phyloP scores from a whole-genome alignment of 2,797 vertebrate genomes.

The Tinamus major region DNA sequence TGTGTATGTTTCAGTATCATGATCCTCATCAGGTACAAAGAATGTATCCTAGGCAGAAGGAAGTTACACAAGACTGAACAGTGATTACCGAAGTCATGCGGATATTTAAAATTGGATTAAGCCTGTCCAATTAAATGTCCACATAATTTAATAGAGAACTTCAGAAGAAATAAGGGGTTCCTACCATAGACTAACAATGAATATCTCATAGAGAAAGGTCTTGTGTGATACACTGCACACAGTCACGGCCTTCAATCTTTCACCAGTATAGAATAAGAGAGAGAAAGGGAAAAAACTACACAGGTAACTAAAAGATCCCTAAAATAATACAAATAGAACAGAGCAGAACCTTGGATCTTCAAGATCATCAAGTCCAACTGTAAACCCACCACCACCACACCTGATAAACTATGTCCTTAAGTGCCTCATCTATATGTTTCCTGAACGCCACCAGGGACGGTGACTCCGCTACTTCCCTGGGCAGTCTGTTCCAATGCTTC shows the following conservation, averaged over 20 bases:
- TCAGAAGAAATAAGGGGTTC: slow-evolving; percentile 1
- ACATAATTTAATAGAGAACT: slow-evolving; percentile 16
- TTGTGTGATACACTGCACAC: neutral
- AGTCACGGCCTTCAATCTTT: neutral
- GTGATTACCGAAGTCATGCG: neutral
- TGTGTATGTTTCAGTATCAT: neutral
- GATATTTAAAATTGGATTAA: slow-evolving; percentile 42
- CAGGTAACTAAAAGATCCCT: neutral
- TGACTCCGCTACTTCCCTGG: no score
- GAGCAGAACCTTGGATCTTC: no score
- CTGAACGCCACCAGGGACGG: no score
- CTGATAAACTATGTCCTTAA: no score
- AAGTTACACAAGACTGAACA: neutral
- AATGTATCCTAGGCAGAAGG: neutral
- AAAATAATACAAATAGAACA: neutral
- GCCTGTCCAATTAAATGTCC: slow-evolving; percentile 26
- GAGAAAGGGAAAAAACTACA: neutral
- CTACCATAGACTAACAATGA: neutral
- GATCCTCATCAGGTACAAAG: neutral
- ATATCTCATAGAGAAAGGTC: neutral
- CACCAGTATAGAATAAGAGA: neutral
- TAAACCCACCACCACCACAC: no score
- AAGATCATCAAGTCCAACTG: no score
- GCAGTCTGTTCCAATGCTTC: no score
- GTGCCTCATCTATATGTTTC: no score